These are phyloP conservation scores for Clarias platycephalus DNA, from an alignment of 2,797 vertebrate genomes.

Conservation along the genomic window DNA sequence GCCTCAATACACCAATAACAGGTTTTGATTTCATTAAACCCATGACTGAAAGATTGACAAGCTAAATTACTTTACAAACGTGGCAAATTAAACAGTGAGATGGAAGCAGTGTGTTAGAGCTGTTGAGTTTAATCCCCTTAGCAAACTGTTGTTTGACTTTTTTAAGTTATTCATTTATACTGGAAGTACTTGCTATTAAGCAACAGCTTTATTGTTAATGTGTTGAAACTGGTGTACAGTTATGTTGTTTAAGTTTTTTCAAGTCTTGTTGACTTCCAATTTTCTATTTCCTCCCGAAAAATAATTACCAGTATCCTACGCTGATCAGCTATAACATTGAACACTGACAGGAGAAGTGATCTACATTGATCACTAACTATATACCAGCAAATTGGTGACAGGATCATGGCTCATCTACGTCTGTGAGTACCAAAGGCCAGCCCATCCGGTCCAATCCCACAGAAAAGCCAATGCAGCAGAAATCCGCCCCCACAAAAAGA, in stretches of 20 bases:
- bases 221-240: neutral
- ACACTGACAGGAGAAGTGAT: too few species aligned
- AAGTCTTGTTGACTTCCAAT: neutral
- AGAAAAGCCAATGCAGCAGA: too few species aligned
- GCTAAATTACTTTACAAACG: neutral
- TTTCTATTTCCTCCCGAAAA: neutral
- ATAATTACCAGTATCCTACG: neutral
- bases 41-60: neutral
- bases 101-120: neutral
- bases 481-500: too few species aligned
- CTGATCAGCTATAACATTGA: too few species aligned
- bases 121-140: neutral
- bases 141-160: neutral
- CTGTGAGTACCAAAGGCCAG: too few species aligned
- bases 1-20: neutral
- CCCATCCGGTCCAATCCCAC: too few species aligned
- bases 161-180: neutral
- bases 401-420: too few species aligned
- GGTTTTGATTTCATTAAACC: neutral
- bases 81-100: neutral
- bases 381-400: too few species aligned
- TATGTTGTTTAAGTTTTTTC: neutral
- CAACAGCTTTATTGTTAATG: neutral
- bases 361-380: too few species aligned
- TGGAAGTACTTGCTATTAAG: neutral